A percentile compares a stretch with the other conserved stretches of the same genome.
These are phyloP conservation scores for Melanaphis sacchari DNA, from an alignment of 1,140 invertebrate genomes.

Conservation along the genomic window DNA sequence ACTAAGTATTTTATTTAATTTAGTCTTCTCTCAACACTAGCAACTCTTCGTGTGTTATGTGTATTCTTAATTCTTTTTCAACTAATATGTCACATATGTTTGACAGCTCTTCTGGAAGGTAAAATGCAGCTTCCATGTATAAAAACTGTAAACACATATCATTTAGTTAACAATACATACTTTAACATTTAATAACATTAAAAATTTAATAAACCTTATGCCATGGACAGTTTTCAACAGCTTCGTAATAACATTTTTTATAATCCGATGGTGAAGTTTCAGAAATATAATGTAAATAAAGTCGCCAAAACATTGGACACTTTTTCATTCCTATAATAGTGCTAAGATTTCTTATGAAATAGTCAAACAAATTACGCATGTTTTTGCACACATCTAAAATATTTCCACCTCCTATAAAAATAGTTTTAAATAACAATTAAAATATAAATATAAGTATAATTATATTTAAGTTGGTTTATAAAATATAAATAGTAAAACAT, in stretches of 20 bases:
- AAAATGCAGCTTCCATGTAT: constrained; percentile 67
- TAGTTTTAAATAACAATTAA: neutral
- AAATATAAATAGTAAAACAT: neutral
- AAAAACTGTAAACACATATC: constrained; percentile 64
- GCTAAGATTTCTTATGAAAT: constrained; percentile 49
- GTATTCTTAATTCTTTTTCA: constrained; percentile 75
- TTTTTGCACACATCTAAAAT: constrained; percentile 48
- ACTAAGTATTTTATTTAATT: neutral
- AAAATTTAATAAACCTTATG: constrained; percentile 66
- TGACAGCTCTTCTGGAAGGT: constrained; percentile 66
- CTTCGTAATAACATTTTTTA: constrained; percentile 66
- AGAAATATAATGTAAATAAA: constrained; percentile 68
- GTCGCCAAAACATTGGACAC: constrained; percentile 69
- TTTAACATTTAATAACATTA: neutral
- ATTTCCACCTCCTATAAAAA: constrained; percentile 48
- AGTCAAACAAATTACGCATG: constrained; percentile 39
- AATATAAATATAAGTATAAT: neutral
- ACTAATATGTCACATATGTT: constrained; percentile 75
- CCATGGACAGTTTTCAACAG: constrained; percentile 74
- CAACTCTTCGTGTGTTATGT: constrained; percentile 75
- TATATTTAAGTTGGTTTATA: neutral
- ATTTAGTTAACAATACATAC: neutral
- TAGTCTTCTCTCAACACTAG: constrained; percentile 68
- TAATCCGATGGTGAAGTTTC: constrained; percentile 62
- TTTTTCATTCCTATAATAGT: constrained; percentile 58